phyloP scores from a whole-genome alignment of 2,888 invertebrate genomes.

The Eulithis prunata region DNA sequence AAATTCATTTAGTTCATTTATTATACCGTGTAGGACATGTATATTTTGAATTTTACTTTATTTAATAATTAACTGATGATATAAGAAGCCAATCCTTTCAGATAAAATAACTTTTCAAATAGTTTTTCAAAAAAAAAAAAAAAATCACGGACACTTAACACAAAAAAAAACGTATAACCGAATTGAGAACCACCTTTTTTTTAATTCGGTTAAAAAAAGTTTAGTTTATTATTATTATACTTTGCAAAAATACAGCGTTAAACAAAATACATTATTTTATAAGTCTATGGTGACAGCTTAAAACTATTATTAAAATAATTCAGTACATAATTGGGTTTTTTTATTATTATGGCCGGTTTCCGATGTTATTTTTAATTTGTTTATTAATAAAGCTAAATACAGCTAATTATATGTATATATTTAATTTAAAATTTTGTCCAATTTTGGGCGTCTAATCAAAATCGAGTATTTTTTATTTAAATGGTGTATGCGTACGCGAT shows the following conservation, averaged over 20 bases:
- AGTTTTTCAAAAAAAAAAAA: no score
- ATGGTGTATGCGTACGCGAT: slow-evolving; percentile 10
- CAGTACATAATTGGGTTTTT: slow-evolving; percentile 62
- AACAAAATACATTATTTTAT: slow-evolving; percentile 11
- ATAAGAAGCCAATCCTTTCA: no score
- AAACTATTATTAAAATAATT: slow-evolving; percentile 58
- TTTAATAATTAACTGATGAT: no score
- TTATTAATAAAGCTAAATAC: slow-evolving; percentile 64
- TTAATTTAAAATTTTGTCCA: slow-evolving; percentile 33
- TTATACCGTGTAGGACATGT: no score
- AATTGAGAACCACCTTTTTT: no score
- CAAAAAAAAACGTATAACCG: no score
- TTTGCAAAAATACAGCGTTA: slow-evolving; percentile 76
- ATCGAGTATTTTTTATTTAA: slow-evolving; percentile 16
- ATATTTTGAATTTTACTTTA: no score
- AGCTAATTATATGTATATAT: slow-evolving; percentile 66
- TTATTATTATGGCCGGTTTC: slow-evolving; percentile 79
- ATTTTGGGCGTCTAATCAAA: slow-evolving; percentile 23
- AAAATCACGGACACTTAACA: no score
- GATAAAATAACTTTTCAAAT: no score
- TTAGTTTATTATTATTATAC: slow-evolving; percentile 17
- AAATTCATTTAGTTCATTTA: slow-evolving; percentile 15
- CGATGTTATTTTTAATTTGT: slow-evolving; percentile 53
- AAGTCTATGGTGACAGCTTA: slow-evolving; percentile 48
- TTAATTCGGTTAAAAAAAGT: no score